A percentile compares a stretch with the other conserved stretches of the same genome.
These are phyloP conservation scores for Metalampra italica DNA, from an alignment of 2,888 invertebrate genomes.

Conservation along the genomic window DNA sequence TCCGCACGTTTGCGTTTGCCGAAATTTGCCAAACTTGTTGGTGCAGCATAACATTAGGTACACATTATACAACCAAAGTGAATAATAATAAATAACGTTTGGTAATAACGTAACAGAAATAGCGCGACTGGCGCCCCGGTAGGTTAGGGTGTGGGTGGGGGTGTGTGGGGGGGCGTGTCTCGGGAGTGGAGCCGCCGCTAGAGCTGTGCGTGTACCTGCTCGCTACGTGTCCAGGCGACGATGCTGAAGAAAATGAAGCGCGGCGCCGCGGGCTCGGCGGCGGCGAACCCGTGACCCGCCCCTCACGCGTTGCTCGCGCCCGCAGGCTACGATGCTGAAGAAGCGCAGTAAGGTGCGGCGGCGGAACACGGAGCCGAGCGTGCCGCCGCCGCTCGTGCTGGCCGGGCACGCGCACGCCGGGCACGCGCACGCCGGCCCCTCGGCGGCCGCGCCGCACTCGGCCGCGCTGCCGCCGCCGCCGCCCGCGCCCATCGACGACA, in stretches of 20 bases:
- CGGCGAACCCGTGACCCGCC: conserved; percentile 67
- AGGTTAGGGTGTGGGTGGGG: conserved; percentile 20
- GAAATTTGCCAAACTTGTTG: no score
- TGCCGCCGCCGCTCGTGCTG: conserved; percentile 64
- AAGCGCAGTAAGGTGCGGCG: conserved; percentile 98
- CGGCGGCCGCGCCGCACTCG: conserved; percentile 26
- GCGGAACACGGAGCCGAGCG: conserved; percentile 92
- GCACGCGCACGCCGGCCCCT: conserved; percentile 25
- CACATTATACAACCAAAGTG: no score
- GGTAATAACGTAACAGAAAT: no score
- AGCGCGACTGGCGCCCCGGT: no score
- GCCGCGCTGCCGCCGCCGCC: conserved; percentile 47
- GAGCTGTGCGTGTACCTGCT: conserved; percentile 28
- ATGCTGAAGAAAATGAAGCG: conserved; percentile 99
- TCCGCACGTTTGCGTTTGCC: no score
- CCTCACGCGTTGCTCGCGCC: conserved; percentile 34
- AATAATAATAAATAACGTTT: no score
- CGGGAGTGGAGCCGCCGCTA: conserved; percentile 22
- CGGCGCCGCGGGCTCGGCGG: conserved; percentile 85
- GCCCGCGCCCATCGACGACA: conserved; percentile 70
- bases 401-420: conserved; percentile 53
- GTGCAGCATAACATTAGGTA: no score
- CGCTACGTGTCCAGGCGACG: conserved; percentile 88
- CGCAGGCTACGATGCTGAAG: conserved; percentile 99
- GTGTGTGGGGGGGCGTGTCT: conserved; percentile 26